Evolutionary conservation across 2,888 invertebrate genomes (phyloP).

Genomic region (Mythimna loreyi): DNA sequence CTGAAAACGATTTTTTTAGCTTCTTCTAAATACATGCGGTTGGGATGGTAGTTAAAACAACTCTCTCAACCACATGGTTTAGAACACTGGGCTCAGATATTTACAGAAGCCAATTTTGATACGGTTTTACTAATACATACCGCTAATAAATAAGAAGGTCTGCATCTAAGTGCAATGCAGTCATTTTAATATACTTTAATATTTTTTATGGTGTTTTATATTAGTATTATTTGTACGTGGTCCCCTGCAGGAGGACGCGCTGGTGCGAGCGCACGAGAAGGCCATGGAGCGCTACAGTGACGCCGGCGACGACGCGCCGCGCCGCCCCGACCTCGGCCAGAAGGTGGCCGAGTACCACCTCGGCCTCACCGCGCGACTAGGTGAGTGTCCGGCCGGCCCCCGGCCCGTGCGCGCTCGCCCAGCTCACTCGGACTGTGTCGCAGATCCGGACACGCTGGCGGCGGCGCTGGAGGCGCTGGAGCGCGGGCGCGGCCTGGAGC

Average conservation of each 20-base stretch:
- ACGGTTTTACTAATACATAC: too few species aligned
- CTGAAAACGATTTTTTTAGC: too few species aligned
- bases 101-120: too few species aligned
- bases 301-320: slow-evolving; percentile 59
- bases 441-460: slow-evolving; percentile 60
- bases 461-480: slow-evolving; percentile 48
- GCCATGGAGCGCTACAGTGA: slow-evolving; percentile 78
- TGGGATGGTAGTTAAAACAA: too few species aligned
- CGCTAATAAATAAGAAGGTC: too few species aligned
- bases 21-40: too few species aligned
- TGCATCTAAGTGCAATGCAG: too few species aligned
- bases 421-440: not conserved
- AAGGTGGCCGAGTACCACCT: slow-evolving; percentile 78
- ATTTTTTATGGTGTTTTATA: too few species aligned
- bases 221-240: not conserved
- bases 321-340: slow-evolving; percentile 79
- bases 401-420: too few species aligned
- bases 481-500: slow-evolving; percentile 20
- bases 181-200: too few species aligned
- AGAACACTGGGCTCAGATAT: too few species aligned
- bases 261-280: slow-evolving; percentile 79
- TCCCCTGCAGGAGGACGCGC: slow-evolving; percentile 78
- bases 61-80: too few species aligned
- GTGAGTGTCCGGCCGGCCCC: slow-evolving; percentile 57
- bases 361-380: slow-evolving; percentile 72